A percentile compares a stretch with the other conserved stretches of the same genome.
These are phyloP conservation scores for Triplophysa yarkandensis DNA, from an alignment of 2,797 vertebrate genomes.

Conservation along the genomic window DNA sequence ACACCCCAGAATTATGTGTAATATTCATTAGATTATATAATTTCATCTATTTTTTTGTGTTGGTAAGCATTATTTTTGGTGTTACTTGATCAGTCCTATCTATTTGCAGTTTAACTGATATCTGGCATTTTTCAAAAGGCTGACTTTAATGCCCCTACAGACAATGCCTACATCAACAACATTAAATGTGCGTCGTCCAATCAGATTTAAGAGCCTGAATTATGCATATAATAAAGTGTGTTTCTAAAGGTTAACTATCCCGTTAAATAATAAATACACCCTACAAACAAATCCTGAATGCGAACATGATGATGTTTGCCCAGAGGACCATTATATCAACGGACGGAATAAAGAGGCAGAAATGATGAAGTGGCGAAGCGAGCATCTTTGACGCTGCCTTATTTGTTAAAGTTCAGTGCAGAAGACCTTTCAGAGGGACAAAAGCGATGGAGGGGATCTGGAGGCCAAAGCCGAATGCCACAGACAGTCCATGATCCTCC, in stretches of 20 bases:
- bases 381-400: too few relatives aligned
- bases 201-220: not conserved
- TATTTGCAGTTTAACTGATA: too few relatives aligned
- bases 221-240: not conserved
- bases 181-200: not conserved
- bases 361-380: not conserved
- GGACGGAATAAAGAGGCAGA: not conserved
- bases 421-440: conserved; percentile 7
- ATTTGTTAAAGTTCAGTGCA: conserved; percentile 4
- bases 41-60: too few relatives aligned
- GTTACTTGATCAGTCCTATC: too few relatives aligned
- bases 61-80: too few relatives aligned
- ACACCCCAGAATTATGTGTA: too few relatives aligned
- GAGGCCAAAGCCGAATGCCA: conserved; percentile 13
- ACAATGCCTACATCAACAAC: not conserved
- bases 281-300: not conserved
- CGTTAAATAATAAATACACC: not conserved
- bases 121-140: too few relatives aligned
- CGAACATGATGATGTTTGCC: not conserved
- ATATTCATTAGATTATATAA: too few relatives aligned
- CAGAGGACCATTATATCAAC: not conserved
- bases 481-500: conserved; percentile 44
- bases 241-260: not conserved
- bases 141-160: not conserved
- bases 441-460: conserved; percentile 6